These are phyloP conservation scores for Bubalus kerabau DNA, from an alignment of 2,113 vertebrate species.

Conservation along the genomic window DNA sequence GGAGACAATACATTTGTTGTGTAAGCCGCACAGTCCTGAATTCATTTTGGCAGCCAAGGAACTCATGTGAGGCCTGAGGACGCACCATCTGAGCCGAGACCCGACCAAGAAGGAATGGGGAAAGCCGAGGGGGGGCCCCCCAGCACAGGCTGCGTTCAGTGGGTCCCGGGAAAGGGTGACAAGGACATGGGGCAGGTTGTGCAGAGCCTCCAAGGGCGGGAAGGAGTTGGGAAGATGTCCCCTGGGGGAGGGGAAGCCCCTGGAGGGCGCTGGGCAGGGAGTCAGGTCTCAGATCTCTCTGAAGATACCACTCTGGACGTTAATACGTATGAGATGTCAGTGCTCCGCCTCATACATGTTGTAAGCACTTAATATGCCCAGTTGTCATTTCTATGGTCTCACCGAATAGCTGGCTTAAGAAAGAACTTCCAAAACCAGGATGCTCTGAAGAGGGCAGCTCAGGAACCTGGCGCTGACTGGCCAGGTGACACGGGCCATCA, in stretches of 20 bases:
- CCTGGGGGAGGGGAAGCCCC: neutral
- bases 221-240: neutral
- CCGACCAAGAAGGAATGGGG: rapidly evolving
- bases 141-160: rapidly evolving
- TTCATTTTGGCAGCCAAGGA: neutral
- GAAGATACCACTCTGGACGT: neutral
- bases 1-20: rapidly evolving
- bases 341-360: rapidly evolving
- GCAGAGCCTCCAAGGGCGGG: neutral
- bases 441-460: neutral
- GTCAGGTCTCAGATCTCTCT: neutral
- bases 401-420: neutral
- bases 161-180: neutral
- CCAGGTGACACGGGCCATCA: neutral
- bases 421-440: neutral
- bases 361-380: neutral
- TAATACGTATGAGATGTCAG: rapidly evolving
- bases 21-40: neutral
- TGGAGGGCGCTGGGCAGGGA: rapidly evolving
- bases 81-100: no score
- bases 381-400: neutral
- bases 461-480: neutral
- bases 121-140: neutral
- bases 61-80: rapidly evolving
- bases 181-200: rapidly evolving